Conservation (phyloP, 2,797 vertebrate genomes). For the Nannoperca australis region DNA sequence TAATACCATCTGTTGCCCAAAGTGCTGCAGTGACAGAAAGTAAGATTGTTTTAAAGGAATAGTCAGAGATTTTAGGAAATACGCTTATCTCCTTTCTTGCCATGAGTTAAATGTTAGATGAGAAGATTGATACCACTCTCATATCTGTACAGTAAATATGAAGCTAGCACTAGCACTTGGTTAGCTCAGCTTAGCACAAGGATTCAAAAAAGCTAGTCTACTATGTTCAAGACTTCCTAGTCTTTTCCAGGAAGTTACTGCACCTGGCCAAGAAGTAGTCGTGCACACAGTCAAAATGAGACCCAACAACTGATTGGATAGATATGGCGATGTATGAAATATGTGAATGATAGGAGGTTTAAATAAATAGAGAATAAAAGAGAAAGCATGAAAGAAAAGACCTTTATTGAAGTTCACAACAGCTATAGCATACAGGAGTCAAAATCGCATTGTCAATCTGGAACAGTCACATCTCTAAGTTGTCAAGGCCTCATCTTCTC, state of each 20-base stretch:
- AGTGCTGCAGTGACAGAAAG: not conserved
- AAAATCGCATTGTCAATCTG: not conserved
- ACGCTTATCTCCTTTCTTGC: not conserved
- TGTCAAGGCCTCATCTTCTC: not conserved
- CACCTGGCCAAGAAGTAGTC: not conserved
- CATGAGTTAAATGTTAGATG: not conserved
- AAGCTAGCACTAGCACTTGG: not conserved
- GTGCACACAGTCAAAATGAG: not conserved
- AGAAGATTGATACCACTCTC: not conserved
- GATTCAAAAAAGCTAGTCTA: not conserved
- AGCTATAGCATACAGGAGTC: not conserved
- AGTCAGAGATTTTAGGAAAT: not conserved
- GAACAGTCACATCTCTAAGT: not conserved
- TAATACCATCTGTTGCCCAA: not conserved
- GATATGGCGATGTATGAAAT: rapidly evolving
- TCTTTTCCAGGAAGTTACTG: not conserved
- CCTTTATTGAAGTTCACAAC: not conserved
- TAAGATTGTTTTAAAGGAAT: not conserved
- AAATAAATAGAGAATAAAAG: not conserved
- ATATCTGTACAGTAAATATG: not conserved
- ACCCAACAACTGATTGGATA: not conserved
- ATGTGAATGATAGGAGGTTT: not conserved
- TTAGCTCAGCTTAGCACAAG: not conserved
- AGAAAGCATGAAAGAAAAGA: not conserved
- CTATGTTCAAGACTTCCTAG: no score